Evolutionary conservation across 92 coral and sea anemone species (phyloP).

Genomic region (Porites rus): DNA sequence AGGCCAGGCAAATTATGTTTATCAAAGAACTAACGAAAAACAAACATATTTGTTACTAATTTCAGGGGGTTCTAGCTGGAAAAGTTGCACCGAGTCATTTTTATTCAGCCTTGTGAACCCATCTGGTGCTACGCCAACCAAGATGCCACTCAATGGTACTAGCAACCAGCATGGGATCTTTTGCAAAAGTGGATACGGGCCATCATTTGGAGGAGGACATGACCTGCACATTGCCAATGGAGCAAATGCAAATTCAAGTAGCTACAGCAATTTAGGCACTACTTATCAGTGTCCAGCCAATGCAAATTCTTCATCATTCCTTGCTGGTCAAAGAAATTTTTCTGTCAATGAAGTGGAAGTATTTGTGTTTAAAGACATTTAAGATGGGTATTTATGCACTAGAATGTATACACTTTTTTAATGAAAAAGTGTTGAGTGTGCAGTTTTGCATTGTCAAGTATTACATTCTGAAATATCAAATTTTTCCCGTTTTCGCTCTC

Average conservation of each 20-base stretch:
- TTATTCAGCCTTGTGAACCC: slow-evolving; percentile 53
- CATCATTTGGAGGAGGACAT: slow-evolving; percentile 49
- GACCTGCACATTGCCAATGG: slow-evolving; percentile 16
- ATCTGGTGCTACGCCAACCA: slow-evolving; percentile 39
- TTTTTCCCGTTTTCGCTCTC: no score
- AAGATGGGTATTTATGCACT: no score
- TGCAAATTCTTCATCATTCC: not conserved
- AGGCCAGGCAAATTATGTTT: no score
- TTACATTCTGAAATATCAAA: no score
- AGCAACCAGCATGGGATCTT: slow-evolving; percentile 27
- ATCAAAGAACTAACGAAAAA: no score
- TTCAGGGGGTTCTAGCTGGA: not conserved
- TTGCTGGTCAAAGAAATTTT: not conserved
- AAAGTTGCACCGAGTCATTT: slow-evolving; percentile 18
- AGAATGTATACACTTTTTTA: no score
- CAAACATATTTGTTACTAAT: not conserved
- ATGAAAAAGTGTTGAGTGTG: no score
- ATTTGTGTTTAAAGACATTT: not conserved
- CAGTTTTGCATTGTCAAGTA: no score
- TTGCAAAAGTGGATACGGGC: slow-evolving; percentile 30
- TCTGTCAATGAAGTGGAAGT: not conserved
- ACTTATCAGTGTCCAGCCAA: slow-evolving; percentile 29
- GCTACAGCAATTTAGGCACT: not conserved
- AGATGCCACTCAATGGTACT: not conserved
- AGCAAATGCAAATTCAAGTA: slow-evolving; percentile 3